A percentile compares a stretch with the other conserved stretches of the same genome.
Evolutionary conservation across 1,140 invertebrate species (phyloP).

Genomic region (Saxidomus purpurata): DNA sequence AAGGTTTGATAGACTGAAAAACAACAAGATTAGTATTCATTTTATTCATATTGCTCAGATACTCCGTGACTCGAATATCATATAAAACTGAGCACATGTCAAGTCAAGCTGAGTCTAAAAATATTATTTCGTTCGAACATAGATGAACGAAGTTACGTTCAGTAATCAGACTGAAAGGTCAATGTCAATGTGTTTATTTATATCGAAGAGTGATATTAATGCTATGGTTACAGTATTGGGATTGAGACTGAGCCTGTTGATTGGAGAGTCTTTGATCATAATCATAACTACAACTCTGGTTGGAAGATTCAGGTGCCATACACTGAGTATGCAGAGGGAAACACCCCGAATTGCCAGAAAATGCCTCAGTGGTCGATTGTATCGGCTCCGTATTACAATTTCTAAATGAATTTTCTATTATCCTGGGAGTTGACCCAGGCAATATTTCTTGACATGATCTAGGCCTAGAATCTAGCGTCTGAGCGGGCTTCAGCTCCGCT

Average conservation of each 20-base stretch:
- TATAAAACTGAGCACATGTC: too few species aligned
- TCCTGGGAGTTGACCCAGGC: slow-evolving; percentile 23
- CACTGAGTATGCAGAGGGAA: slow-evolving; percentile 51
- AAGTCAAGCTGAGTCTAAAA: too few species aligned
- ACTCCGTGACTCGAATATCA: too few species aligned
- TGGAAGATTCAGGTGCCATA: slow-evolving; percentile 1
- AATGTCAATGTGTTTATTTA: slow-evolving; percentile 70
- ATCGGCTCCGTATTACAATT: slow-evolving; percentile 21
- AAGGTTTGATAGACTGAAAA: too few species aligned
- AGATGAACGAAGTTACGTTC: too few species aligned
- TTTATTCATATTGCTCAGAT: too few species aligned
- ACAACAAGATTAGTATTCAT: too few species aligned
- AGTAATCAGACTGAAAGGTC: too few species aligned
- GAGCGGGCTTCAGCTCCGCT: slow-evolving; percentile 30
- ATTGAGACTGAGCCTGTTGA: slow-evolving; percentile 58
- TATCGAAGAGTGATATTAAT: slow-evolving; percentile 85
- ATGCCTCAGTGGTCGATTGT: slow-evolving; percentile 26
- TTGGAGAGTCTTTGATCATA: slow-evolving; percentile 62
- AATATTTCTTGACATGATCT: slow-evolving; percentile 45
- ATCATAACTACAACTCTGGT: slow-evolving; percentile 38
- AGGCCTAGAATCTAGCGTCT: slow-evolving; percentile 11
- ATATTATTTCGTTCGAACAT: too few species aligned
- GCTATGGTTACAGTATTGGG: slow-evolving; percentile 80
- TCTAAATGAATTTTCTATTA: slow-evolving; percentile 15
- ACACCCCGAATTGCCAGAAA: slow-evolving; percentile 37